Conservation (phyloP, 2,797 vertebrate genomes). For the Myoxocephalus aenaeus region DNA sequence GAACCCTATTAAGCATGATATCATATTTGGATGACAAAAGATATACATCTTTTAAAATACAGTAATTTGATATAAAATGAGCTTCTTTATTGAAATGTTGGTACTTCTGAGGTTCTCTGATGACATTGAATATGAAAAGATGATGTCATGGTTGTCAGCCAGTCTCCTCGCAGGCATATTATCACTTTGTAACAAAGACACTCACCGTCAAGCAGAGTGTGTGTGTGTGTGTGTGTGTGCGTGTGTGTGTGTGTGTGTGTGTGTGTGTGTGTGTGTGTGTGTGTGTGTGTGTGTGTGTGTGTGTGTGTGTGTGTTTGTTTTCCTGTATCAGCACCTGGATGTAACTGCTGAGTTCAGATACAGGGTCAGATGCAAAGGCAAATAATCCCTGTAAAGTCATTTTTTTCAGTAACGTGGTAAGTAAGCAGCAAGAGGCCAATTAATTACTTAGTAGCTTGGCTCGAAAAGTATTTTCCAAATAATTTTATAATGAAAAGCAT, state of each 20-base stretch:
- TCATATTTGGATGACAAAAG: constrained; percentile 17
- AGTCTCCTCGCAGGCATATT: constrained; percentile 27
- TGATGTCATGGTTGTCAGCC: constrained; percentile 22
- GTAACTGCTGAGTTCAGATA: constrained; percentile 21
- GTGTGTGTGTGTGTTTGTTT: background rate
- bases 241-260: background rate
- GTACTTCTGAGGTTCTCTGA: constrained; percentile 15
- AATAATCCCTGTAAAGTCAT: constrained; percentile 12
- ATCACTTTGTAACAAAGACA: constrained; percentile 35
- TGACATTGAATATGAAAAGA: constrained; percentile 31
- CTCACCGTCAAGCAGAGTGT: background rate
- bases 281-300: background rate
- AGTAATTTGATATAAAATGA: constrained; percentile 25
- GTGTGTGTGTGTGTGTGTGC: background rate
- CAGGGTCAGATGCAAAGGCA: constrained; percentile 28
- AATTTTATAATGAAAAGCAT: constrained; percentile 55
- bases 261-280: background rate
- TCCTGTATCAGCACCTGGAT: background rate
- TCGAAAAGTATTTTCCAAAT: constrained; percentile 59
- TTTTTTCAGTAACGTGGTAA: constrained; percentile 20
- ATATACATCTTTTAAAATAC: constrained; percentile 19
- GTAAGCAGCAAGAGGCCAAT: constrained; percentile 48
- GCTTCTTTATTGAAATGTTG: constrained; percentile 16
- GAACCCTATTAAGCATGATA: constrained; percentile 2
- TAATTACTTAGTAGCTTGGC: constrained; percentile 52